Evolutionary conservation across 2,113 vertebrate genomes (phyloP).

Genomic region (Petaurus breviceps): DNA sequence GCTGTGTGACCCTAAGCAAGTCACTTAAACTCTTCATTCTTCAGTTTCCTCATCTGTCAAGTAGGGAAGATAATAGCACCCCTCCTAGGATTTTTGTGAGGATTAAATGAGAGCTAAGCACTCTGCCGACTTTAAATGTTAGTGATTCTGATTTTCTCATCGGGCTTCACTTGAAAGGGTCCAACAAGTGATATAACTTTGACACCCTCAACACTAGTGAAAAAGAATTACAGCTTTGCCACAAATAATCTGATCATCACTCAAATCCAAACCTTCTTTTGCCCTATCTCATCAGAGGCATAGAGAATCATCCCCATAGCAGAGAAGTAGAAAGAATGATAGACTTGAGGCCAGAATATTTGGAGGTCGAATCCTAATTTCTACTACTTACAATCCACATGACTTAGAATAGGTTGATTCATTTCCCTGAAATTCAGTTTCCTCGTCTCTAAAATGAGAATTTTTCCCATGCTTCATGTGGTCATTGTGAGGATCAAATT

Average conservation of each 20-base stretch:
- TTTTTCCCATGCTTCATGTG: neutral
- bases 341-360: neutral
- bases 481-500: neutral
- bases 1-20: neutral
- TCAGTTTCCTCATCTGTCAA: neutral
- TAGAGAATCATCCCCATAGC: neutral
- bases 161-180: too few relatives aligned
- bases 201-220: neutral
- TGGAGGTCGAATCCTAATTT: neutral
- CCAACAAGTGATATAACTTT: neutral
- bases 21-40: neutral
- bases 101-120: neutral
- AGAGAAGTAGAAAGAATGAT: neutral
- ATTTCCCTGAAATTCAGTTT: neutral
- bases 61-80: neutral
- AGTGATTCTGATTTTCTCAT: neutral
- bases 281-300: neutral
- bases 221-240: neutral
- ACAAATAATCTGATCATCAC: neutral
- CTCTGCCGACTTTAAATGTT: neutral
- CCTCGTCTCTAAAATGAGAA: neutral
- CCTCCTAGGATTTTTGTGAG: neutral
- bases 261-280: neutral
- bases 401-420: neutral
- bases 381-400: neutral